Conservation (phyloP, 2,888 invertebrate genomes). For the Diarsia mendica region DNA sequence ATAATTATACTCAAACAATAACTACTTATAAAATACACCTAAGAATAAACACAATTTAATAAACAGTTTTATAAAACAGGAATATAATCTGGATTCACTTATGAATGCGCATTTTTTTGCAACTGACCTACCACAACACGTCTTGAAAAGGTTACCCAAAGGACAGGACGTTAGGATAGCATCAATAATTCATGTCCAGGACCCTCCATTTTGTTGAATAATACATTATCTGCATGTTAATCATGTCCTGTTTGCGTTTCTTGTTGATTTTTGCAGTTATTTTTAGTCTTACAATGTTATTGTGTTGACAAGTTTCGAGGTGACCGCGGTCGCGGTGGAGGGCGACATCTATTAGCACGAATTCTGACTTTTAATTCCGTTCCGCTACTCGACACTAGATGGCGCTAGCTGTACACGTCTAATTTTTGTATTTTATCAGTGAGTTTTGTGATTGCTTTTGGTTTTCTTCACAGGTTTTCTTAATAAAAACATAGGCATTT, state of each 20-base stretch:
- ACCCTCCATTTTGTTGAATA: constrained; percentile 54
- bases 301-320: not conserved
- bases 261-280: constrained; percentile 28
- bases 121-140: constrained; percentile 62
- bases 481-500: no score
- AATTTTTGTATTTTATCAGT: not conserved
- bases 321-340: not conserved
- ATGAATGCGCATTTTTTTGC: constrained; percentile 55
- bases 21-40: no score
- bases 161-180: constrained; percentile 27
- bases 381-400: constrained; percentile 50
- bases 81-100: constrained; percentile 37
- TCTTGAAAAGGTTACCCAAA: constrained; percentile 24
- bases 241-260: constrained; percentile 53
- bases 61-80: constrained; percentile 56
- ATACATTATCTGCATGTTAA: constrained; percentile 56
- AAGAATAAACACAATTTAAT: constrained; percentile 26
- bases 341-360: constrained; percentile 30
- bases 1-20: not conserved
- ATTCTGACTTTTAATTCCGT: not conserved
- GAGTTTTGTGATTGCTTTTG: not conserved
- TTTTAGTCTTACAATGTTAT: constrained; percentile 1
- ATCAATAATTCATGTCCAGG: constrained; percentile 60
- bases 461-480: not conserved
- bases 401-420: not conserved